These are phyloP conservation scores for Zosterops pallidus DNA, from an alignment of 2,113 vertebrate species.

Conservation along the genomic window DNA sequence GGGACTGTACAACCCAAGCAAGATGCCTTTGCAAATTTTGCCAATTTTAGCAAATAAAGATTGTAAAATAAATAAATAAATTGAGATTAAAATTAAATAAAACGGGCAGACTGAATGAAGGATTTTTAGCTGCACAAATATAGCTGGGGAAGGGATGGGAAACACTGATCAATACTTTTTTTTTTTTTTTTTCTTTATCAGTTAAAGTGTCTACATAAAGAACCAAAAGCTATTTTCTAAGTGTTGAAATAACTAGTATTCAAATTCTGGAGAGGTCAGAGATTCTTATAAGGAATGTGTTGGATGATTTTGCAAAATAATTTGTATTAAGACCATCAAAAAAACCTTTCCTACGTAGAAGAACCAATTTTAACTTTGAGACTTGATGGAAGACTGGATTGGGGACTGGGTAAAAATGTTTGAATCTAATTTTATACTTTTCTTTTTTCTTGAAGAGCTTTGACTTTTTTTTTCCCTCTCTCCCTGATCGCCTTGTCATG, in stretches of 20 bases:
- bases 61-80: slow-evolving; percentile 62
- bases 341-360: slow-evolving; percentile 66
- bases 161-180: slow-evolving; percentile 69
- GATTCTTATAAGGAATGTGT: slow-evolving; percentile 56
- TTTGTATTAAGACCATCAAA: slow-evolving; percentile 54
- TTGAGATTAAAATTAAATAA: slow-evolving; percentile 2
- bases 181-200: slow-evolving; percentile 57
- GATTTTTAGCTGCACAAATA: slow-evolving; percentile 88
- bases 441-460: slow-evolving; percentile 74
- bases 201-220: slow-evolving; percentile 70
- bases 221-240: slow-evolving; percentile 78
- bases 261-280: slow-evolving; percentile 58
- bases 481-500: slow-evolving; percentile 74
- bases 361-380: slow-evolving; percentile 67
- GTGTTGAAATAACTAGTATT: slow-evolving; percentile 65
- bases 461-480: slow-evolving; percentile 69
- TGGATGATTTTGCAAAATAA: slow-evolving; percentile 53
- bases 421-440: slow-evolving; percentile 82
- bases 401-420: slow-evolving; percentile 70
- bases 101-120: slow-evolving; percentile 82
- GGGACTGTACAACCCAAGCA: slow-evolving; percentile 90
- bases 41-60: slow-evolving; percentile 97
- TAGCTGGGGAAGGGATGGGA: slow-evolving; percentile 70
- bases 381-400: slow-evolving; percentile 62
- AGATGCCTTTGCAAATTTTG: slow-evolving; percentile 98